Evolutionary conservation across 2,113 vertebrate species (phyloP), one percentile per base, ranked within the genome.

Genomic region (Verasper variegatus): DNA sequence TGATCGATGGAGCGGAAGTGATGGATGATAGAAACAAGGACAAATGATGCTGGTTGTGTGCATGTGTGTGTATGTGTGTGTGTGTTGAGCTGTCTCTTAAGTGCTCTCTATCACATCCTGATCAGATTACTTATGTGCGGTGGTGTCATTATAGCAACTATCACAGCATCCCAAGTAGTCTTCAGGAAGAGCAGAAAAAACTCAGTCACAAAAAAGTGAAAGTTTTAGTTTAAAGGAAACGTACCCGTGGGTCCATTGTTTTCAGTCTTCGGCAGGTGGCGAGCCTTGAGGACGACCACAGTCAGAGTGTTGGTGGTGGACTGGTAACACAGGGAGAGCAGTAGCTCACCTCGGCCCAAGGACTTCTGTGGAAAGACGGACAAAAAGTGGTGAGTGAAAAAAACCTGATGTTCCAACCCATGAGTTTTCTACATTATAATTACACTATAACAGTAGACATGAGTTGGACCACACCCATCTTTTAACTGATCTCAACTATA

Each of bases 291-390:
- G 66, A 99, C 97, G 77, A 99, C 98, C 72, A 99, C 98, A 9
- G 96, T 99, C 79, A 99, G 95, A 2, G 97, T 97, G 80, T 97
- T 98, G 80, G 96, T 98, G 74, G 96, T 97, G 56, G 98, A 99
- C 86, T 99, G 97, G 90, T 99, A 99, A 85, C 97, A 99, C 69
- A 99, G 95, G 67, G 98, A 99, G 26, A 99, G 95, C 89, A 99
- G 94, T 57, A 99, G 82, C 89, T 99, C 98, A 45, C 97, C 98
- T 47, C 96, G 95, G 13, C 97, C 97, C 13, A 95, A 94, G 17
- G 95, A 97, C 89, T 96, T 98, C 98, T 99, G 80, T 31, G 12
- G 37, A 74, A 26, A 70, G 31, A 79, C 1, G 52, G 17, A 14
- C 13, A 15, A 26, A 20, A 8, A n/a, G 26, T 14, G 51, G 51